Evolutionary conservation across 2,888 invertebrate species (phyloP).

Genomic region (Halictus quadricinctus): DNA sequence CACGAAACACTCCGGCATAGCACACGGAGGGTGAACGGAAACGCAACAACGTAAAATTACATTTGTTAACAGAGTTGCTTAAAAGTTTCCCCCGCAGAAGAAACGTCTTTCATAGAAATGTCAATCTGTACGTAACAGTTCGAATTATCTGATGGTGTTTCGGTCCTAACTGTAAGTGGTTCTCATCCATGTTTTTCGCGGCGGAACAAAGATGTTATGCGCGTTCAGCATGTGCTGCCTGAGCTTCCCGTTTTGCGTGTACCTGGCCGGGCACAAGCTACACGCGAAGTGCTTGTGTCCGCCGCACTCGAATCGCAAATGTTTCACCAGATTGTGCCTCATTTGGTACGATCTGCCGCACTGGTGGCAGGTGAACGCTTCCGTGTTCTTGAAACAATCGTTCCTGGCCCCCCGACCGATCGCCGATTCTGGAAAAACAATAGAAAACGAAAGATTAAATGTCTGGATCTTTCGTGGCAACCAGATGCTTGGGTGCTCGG

Average conservation of each 20-base stretch:
- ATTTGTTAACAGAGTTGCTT: neutral
- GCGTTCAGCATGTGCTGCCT: slow-evolving; percentile 68
- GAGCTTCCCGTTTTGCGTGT: slow-evolving; percentile 67
- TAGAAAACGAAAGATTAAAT: slow-evolving; percentile 30
- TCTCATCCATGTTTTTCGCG: slow-evolving; percentile 54
- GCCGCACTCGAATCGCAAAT: slow-evolving; percentile 80
- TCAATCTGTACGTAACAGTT: neutral
- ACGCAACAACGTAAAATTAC: neutral
- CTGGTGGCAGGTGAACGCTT: slow-evolving; percentile 66
- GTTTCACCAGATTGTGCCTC: slow-evolving; percentile 73
- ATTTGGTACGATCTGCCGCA: slow-evolving; percentile 76
- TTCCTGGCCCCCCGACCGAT: neutral
- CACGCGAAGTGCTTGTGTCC: slow-evolving; percentile 66
- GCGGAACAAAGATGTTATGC: slow-evolving; percentile 70
- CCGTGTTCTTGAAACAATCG: slow-evolving; percentile 12
- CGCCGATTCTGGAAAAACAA: slow-evolving; percentile 58
- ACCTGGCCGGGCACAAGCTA: slow-evolving; percentile 64
- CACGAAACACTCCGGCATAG: too few relatives aligned
- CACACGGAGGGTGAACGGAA: too few relatives aligned
- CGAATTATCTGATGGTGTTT: neutral
- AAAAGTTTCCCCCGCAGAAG: neutral
- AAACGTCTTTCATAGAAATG: neutral
- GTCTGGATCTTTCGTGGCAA: neutral
- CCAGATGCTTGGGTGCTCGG: neutral
- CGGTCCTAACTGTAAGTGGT: slow-evolving; percentile 17